Base-by-base conservation (phyloP, 2,888 invertebrate genomes). In the Linyphia triangularis region DNA sequence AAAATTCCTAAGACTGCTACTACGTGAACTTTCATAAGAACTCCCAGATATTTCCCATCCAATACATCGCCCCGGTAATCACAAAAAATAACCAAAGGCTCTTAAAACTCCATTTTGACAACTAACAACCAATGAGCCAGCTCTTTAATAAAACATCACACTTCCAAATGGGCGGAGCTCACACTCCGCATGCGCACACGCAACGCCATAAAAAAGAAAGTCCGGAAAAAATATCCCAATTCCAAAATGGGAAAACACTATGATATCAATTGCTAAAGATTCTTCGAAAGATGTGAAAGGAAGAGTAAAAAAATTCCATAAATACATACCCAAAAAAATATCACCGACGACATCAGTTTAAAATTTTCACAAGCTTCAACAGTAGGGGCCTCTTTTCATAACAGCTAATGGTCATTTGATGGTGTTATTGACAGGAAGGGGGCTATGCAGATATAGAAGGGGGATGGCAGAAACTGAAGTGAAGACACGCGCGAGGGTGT, bases 361-460 rank as follows among this genome's bases (percentile, higher is more conserved):
- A 88, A 88, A 88, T 88, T 88, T 88, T 88, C 86, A 51, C 37
- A 79, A 26, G 40, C 33, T 77, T 19, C 40, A 5, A 16, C 13
- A 77, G 59, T 59, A 61, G 72, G 43, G 63, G 30, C 22, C 43
- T 37, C 43, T 63, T 61, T 89, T 89, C 89, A 88, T 83, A 84
- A 88, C 51, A 61, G 72, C 88, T 88, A 88, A 88, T 84, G 88
- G 83, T 84, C 83, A 78, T 88, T 88, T 88, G 88, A 88, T 88
- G 63, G 83, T 88, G 88, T 77, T 84, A 83, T 88, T 83, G 86
- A 88, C 86, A 81, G 82, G 24, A 75, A 24, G 59, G 69, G 51
- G 69, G 51, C 63, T 78, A 83, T 88, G 83, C 88, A 84, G 88
- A 84, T 88, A 65, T 63, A 24, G 28, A 61, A 63, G 77, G 75